Evolutionary conservation across 2,888 invertebrate genomes (phyloP).

Genomic region (Teinopalpus imperialis): DNA sequence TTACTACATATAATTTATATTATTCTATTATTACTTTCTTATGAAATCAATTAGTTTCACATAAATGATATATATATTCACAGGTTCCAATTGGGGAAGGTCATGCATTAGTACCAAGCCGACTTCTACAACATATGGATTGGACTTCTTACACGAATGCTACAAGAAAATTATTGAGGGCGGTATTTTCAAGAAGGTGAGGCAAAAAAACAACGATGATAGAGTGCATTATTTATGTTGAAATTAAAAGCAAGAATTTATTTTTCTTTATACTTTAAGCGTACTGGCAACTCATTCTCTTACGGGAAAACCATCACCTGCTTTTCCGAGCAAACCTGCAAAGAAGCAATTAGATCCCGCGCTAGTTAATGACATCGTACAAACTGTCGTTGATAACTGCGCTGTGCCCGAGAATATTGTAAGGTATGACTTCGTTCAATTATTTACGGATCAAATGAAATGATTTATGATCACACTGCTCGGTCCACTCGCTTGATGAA

Average conservation of each 20-base stretch:
- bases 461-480: too few relatives aligned
- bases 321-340: conserved; percentile 58
- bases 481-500: too few relatives aligned
- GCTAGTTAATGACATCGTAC: conserved; percentile 76
- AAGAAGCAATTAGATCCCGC: conserved; percentile 65
- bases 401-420: conserved; percentile 49
- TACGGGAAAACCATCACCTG: conserved; percentile 82
- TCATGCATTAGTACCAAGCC: conserved; percentile 42
- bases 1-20: background rate
- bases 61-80: conserved; percentile 3
- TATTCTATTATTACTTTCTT: background rate
- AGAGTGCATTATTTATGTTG: background rate
- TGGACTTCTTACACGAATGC: conserved; percentile 76
- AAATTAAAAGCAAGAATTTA: background rate
- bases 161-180: conserved; percentile 72
- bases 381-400: conserved; percentile 67
- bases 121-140: conserved; percentile 59
- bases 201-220: background rate
- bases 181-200: conserved; percentile 66
- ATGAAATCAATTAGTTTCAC: background rate
- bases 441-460: too few relatives aligned
- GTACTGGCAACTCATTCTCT: conserved; percentile 79
- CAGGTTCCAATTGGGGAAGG: conserved; percentile 51
- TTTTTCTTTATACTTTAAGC: conserved; percentile 42
- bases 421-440: too few relatives aligned